Evolutionary conservation across 2,888 invertebrate species (phyloP), one percentile per base, ranked within the genome.

Genomic region (Branchellion lobata): DNA sequence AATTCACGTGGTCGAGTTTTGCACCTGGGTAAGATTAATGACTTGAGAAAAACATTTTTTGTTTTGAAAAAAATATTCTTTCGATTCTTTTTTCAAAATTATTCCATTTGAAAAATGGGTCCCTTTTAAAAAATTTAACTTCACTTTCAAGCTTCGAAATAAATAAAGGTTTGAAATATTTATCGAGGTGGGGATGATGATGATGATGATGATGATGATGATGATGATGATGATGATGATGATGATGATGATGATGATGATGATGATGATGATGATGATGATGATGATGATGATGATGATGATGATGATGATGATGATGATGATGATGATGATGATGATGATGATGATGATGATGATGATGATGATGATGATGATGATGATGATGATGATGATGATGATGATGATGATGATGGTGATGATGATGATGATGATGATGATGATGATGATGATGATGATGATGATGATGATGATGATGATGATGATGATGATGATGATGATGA

Each of bases 141-240:
- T n/a, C n/a, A n/a, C n/a, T n/a, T n/a, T n/a, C n/a, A n/a, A n/a
- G n/a, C n/a, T n/a, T n/a, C n/a, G n/a, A n/a, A n/a, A n/a, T n/a
- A n/a, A n/a, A n/a, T n/a, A n/a, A n/a, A n/a, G n/a, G n/a, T n/a
- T n/a, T n/a, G n/a, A n/a, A n/a, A n/a, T n/a, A n/a, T n/a, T n/a
- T n/a, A n/a, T n/a, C n/a, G 40, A 40, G 8, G 36, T 73, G 8
- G 8, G 33, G 36, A 73, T 73, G 36, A 73, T 73, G 36, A 73
- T 73, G 36, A 73, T 73, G 36, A 40, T 73, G 36, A 40, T 73
- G 8, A 73, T 73, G 36, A 73, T 73, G 36, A 73, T 73, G 36
- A 73, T 73, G 36, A 73, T 34, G 36, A 73, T 73, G 36, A 73
- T 73, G 36, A 73, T 34, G 36, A 73, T 73, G 18, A 73, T 73